Percentiles rank a stretch among this genome's conserved stretches.
Evolutionary conservation across 2,888 invertebrate genomes (phyloP).

Genomic region (Lasioglossum pauxillum): DNA sequence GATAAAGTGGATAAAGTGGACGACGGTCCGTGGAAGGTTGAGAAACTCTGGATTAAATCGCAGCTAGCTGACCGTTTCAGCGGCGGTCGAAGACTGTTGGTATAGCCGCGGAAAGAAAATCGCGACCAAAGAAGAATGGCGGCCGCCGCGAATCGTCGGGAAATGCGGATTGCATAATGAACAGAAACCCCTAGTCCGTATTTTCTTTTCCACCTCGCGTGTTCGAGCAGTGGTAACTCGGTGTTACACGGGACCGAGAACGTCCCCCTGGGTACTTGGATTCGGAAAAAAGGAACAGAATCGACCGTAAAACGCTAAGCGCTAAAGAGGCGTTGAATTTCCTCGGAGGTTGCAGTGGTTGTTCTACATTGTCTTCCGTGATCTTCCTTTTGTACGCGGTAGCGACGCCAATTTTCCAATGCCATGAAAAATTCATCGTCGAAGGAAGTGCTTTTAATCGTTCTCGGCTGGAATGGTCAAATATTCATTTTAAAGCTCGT

Average conservation of each 20-base stretch:
- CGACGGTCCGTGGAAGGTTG: neutral
- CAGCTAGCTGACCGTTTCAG: neutral
- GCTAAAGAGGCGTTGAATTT: slow-evolving; percentile 4
- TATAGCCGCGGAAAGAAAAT: slow-evolving; percentile 13
- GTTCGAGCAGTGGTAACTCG: neutral
- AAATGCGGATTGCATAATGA: slow-evolving; percentile 39
- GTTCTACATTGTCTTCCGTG: neutral
- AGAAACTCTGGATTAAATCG: neutral
- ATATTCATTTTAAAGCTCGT: neutral
- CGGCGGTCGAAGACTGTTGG: slow-evolving; percentile 11
- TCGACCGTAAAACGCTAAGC: neutral
- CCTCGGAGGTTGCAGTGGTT: neutral
- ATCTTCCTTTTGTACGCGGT: neutral
- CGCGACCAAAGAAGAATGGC: slow-evolving; percentile 4
- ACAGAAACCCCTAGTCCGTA: slow-evolving; percentile 13
- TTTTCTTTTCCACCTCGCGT: neutral
- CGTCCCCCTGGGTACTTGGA: neutral
- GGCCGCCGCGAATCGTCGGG: neutral
- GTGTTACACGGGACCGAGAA: neutral
- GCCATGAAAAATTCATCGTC: neutral
- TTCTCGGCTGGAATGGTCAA: neutral
- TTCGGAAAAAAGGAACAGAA: neutral
- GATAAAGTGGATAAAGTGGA: neutral
- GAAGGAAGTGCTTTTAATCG: neutral
- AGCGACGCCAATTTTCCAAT: neutral